Evolutionary conservation across 2,113 vertebrate species (phyloP).

Genomic region (Phainopepla nitens): DNA sequence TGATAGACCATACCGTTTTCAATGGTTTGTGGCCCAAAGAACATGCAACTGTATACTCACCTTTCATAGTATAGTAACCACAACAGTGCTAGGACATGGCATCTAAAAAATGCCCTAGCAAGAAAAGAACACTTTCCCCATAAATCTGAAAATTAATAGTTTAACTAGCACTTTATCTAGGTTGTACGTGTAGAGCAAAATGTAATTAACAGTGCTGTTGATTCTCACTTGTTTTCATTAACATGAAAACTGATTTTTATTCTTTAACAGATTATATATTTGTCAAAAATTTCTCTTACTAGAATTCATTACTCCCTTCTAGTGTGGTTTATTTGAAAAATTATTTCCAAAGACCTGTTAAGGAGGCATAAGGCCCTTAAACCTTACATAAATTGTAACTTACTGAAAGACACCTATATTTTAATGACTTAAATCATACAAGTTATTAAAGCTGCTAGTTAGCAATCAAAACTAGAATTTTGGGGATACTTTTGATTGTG

Average conservation of each 20-base stretch:
- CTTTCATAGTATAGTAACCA: not conserved
- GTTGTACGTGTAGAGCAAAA: not conserved
- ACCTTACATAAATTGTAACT: not conserved
- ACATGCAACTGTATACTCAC: not conserved
- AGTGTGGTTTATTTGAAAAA: not conserved
- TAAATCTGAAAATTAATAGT: not conserved
- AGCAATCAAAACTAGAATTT: not conserved
- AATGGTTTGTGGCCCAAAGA: not conserved
- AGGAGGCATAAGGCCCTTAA: not conserved
- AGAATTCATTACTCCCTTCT: not conserved
- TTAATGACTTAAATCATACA: not conserved
- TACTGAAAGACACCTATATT: not conserved
- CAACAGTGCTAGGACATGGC: not conserved
- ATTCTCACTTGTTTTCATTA: not conserved
- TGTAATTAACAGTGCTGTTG: not conserved
- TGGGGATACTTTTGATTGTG: not conserved
- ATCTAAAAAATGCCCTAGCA: not conserved
- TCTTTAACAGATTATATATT: not conserved
- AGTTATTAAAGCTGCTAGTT: not conserved
- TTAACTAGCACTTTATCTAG: not conserved
- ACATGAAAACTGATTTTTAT: not conserved
- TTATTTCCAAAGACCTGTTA: not conserved
- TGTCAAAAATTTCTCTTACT: not conserved
- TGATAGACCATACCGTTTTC: not conserved
- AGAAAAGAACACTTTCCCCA: not conserved